Evolutionary conservation across 2,888 invertebrate genomes (phyloP).

Genomic region (Stegophylla sp.): DNA sequence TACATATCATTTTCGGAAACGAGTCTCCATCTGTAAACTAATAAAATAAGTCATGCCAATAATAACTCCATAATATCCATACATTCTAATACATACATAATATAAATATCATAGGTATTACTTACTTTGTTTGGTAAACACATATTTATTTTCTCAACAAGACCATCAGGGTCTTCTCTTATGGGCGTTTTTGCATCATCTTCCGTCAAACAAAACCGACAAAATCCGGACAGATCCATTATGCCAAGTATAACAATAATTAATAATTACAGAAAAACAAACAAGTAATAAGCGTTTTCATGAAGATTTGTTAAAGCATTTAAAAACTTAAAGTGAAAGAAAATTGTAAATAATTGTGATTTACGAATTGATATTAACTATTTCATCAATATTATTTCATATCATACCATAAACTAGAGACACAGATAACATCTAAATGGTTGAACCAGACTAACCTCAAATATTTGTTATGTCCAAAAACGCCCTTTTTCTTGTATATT

Average conservation of each 20-base stretch:
- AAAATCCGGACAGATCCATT: slow-evolving; percentile 49
- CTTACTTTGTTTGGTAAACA: slow-evolving; percentile 53
- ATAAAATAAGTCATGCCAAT: not conserved
- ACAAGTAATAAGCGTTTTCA: not conserved
- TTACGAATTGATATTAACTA: not conserved
- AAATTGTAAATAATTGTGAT: too few relatives aligned
- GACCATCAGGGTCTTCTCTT: slow-evolving; percentile 33
- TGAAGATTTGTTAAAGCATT: not conserved
- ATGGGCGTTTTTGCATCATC: slow-evolving; percentile 43
- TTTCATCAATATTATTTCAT: slow-evolving; percentile 39
- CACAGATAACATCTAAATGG: slow-evolving; percentile 41
- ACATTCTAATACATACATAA: not conserved
- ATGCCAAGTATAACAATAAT: not conserved
- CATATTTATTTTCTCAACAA: slow-evolving; percentile 45
- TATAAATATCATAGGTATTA: not conserved
- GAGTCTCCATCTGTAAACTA: slow-evolving; percentile 51
- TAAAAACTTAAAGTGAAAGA: slow-evolving; percentile 10
- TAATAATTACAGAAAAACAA: not conserved
- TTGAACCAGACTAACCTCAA: slow-evolving; percentile 53
- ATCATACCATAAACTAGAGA: slow-evolving; percentile 8
- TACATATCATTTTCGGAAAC: slow-evolving; percentile 54
- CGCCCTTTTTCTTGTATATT: slow-evolving; percentile 58
- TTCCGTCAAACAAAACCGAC: slow-evolving; percentile 50
- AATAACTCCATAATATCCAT: not conserved
- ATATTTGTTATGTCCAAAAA: slow-evolving; percentile 49